Evolutionary conservation across 2,888 invertebrate genomes (phyloP).

Genomic region (Scaptomyza tumidula): DNA sequence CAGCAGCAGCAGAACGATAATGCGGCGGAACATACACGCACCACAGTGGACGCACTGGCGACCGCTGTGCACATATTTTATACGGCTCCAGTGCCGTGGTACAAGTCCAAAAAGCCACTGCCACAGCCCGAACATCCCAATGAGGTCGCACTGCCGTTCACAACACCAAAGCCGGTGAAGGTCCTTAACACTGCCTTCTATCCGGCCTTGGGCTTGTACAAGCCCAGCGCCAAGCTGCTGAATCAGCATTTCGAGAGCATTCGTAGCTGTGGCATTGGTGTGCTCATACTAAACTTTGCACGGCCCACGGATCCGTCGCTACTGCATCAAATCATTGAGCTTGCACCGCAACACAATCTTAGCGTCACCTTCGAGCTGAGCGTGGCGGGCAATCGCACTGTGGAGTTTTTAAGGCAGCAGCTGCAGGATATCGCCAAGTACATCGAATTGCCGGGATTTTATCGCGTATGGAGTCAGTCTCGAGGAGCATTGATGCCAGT

Average conservation of each 20-base stretch:
- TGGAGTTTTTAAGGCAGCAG: constrained; percentile 85
- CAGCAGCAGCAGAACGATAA: constrained; percentile 61
- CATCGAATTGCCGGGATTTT: constrained; percentile 76
- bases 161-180: constrained; percentile 68
- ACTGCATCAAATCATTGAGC: constrained; percentile 84
- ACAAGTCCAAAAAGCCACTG: constrained; percentile 80
- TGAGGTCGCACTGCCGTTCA: constrained; percentile 53
- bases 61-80: constrained; percentile 84
- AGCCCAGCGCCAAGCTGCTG: constrained; percentile 83
- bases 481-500: constrained; percentile 85
- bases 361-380: constrained; percentile 87
- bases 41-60: constrained; percentile 74
- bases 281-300: constrained; percentile 86
- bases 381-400: constrained; percentile 86
- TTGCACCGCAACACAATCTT: constrained; percentile 85
- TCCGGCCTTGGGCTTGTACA: constrained; percentile 83
- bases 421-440: constrained; percentile 74
- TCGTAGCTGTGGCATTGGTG: constrained; percentile 86
- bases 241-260: constrained; percentile 87
- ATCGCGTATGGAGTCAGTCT: constrained; percentile 81
- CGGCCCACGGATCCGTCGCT: constrained; percentile 78
- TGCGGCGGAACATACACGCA: constrained; percentile 76
- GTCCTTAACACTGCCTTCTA: constrained; percentile 83
- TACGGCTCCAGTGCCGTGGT: constrained; percentile 83
- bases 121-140: constrained; percentile 60